These are phyloP conservation scores for Troides helena DNA, from an alignment of 2,888 invertebrate genomes.

Conservation along the genomic window DNA sequence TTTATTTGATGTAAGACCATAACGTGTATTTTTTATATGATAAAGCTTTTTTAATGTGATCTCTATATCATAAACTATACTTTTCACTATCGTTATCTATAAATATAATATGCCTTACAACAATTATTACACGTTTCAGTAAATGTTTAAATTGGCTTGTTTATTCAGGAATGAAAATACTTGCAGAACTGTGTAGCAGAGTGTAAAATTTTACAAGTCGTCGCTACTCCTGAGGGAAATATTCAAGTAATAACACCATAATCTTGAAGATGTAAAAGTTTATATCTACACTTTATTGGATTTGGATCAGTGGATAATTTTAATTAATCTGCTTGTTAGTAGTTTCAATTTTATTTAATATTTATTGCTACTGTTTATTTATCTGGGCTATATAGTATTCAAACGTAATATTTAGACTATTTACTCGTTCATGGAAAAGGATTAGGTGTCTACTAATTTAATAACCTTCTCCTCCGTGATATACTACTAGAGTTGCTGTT, in stretches of 20 bases:
- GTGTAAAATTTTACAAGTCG: slow-evolving; percentile 13
- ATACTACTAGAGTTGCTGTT: no score
- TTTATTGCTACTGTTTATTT: not conserved
- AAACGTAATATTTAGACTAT: not conserved
- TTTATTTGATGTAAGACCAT: no score
- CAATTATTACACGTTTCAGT: not conserved
- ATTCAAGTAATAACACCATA: slow-evolving; percentile 6
- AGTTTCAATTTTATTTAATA: not conserved
- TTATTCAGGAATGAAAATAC: not conserved
- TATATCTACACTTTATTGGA: slow-evolving; percentile 2
- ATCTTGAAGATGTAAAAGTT: not conserved
- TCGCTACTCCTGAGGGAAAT: slow-evolving; percentile 19
- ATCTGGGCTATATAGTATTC: not conserved
- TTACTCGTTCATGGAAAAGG: not conserved
- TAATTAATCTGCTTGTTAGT: not conserved
- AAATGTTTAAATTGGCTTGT: not conserved
- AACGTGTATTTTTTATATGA: no score
- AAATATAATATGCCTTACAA: not conserved
- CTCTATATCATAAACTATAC: not conserved
- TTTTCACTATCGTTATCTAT: not conserved
- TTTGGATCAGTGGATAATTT: not conserved
- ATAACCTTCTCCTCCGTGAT: not conserved
- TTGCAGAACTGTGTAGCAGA: slow-evolving; percentile 3
- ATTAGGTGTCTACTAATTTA: not conserved
- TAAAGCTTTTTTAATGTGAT: no score